These are phyloP conservation scores for Coranthus polyacanthus DNA, from an alignment of 2,797 vertebrate genomes.

Conservation along the genomic window DNA sequence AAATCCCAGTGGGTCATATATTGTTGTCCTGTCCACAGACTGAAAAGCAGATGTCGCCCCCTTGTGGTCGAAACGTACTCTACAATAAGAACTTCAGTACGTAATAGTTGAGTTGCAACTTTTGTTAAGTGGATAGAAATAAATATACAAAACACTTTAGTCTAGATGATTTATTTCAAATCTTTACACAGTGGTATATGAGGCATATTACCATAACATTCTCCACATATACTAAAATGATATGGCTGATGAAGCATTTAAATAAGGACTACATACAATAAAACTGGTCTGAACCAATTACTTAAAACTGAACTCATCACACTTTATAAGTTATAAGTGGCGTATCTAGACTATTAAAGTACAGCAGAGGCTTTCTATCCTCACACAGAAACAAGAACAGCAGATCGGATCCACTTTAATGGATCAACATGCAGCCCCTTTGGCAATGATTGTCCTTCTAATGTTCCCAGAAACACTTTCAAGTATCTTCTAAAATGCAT, in stretches of 20 bases:
- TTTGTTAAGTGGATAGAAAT: background rate
- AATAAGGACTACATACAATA: conserved; percentile 60
- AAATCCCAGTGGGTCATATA: background rate
- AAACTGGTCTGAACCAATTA: conserved; percentile 39
- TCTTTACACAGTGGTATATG: conserved; percentile 61
- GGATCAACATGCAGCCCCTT: conserved; percentile 31
- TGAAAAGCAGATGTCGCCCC: conserved; percentile 31
- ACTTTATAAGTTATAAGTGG: conserved; percentile 48
- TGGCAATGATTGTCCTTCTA: conserved; percentile 44
- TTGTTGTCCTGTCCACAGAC: background rate
- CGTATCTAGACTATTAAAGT: conserved; percentile 9
- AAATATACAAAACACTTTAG: conserved; percentile 22
- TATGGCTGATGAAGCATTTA: conserved; percentile 55
- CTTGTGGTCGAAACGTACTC: conserved; percentile 49
- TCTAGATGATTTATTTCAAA: conserved; percentile 72
- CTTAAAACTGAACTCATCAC: conserved; percentile 26
- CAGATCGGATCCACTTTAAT: conserved; percentile 13
- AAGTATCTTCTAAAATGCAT: conserved; percentile 66
- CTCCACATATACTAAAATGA: conserved; percentile 58
- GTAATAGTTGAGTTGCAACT: too few relatives aligned
- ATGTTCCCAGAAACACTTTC: conserved; percentile 64
- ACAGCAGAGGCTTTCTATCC: conserved; percentile 7
- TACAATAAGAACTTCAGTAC: too few relatives aligned
- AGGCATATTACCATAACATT: conserved; percentile 59
- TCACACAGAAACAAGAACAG: conserved; percentile 43